phyloP scores from a whole-genome alignment of 2,113 vertebrate species.

The Hepsetus odoe region DNA sequence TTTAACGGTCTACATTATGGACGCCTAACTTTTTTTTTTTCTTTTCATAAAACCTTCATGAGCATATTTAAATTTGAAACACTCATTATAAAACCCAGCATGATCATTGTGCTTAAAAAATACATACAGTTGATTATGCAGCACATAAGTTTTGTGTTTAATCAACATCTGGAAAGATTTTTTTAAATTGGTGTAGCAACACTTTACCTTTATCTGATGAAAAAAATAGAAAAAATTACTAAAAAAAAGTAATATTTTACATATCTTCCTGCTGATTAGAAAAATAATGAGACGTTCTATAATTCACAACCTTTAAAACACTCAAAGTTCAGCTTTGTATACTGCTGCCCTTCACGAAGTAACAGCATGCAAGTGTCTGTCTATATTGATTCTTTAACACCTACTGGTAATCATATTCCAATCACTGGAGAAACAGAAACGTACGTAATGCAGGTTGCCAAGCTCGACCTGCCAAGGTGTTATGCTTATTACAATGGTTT shows the following conservation, averaged over 20 bases:
- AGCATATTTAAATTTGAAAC: not conserved
- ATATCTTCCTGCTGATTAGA: not conserved
- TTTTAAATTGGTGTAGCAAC: not conserved
- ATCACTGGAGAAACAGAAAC: constrained; percentile 14
- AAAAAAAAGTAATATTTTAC: too few relatives aligned
- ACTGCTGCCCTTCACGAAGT: not conserved
- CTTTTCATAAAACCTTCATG: not conserved
- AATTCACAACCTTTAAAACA: not conserved
- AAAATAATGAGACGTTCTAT: not conserved
- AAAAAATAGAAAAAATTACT: too few relatives aligned
- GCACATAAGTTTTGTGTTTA: not conserved
- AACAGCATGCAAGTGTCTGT: not conserved
- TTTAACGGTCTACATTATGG: not conserved
- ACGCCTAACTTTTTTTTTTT: not conserved
- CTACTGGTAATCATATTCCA: constrained; percentile 18
- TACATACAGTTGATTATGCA: not conserved
- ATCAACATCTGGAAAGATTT: not conserved
- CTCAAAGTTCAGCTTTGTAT: not conserved
- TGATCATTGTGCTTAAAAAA: not conserved
- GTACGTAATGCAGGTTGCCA: not conserved
- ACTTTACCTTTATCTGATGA: not conserved
- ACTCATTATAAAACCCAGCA: not conserved
- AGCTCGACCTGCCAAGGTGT: constrained; percentile 37
- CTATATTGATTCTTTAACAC: not conserved
- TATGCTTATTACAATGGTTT: constrained; percentile 27